These are phyloP conservation scores for Regulus satrapa DNA, from an alignment of 2,113 vertebrate species.

Conservation along the genomic window DNA sequence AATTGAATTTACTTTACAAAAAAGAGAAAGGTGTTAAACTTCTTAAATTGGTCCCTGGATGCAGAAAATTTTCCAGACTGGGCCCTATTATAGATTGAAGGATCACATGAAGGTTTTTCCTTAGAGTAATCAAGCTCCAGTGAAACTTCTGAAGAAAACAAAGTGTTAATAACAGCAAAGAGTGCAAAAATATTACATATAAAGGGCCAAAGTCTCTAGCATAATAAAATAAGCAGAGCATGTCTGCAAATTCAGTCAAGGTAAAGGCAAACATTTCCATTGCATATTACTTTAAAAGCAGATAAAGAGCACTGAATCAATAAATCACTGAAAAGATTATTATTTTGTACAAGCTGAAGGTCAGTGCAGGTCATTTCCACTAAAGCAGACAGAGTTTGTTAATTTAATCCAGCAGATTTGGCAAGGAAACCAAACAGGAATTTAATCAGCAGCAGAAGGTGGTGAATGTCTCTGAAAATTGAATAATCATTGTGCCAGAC, in stretches of 20 bases:
- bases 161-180: constrained; percentile 50
- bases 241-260: constrained; percentile 55
- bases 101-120: not conserved
- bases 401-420: constrained; percentile 79
- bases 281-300: constrained; percentile 65
- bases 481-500: constrained; percentile 66
- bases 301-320: constrained; percentile 72
- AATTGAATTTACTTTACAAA: not conserved
- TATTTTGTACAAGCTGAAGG: constrained; percentile 78
- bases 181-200: constrained; percentile 47
- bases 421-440: constrained; percentile 73
- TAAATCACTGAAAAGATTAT: constrained; percentile 78
- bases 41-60: constrained; percentile 16
- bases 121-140: not conserved
- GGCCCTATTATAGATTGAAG: constrained; percentile 17
- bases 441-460: constrained; percentile 74
- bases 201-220: constrained; percentile 28
- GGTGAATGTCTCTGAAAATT: constrained; percentile 70
- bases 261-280: constrained; percentile 54
- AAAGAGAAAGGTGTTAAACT: constrained; percentile 13
- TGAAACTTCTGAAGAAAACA: not conserved
- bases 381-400: constrained; percentile 72
- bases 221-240: constrained; percentile 59
- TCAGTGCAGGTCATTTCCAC: constrained; percentile 67
- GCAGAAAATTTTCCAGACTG: constrained; percentile 14